Percentiles rank a stretch among this genome's conserved stretches.
Conservation (phyloP, 2,888 invertebrate genomes). For the Ophraella communa region DNA sequence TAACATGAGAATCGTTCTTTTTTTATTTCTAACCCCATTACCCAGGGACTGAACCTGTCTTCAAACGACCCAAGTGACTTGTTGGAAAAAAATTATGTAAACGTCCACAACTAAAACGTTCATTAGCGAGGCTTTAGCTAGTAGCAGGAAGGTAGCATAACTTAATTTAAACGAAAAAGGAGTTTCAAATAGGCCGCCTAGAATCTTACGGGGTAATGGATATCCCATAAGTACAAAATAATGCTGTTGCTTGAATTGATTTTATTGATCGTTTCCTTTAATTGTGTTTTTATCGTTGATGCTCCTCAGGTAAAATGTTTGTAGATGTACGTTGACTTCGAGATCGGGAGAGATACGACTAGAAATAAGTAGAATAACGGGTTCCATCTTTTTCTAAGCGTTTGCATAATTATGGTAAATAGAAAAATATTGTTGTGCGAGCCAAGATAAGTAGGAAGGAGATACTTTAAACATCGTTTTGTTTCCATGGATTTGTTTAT, state of each 20-base stretch:
- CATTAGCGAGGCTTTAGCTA: slow-evolving; percentile 30
- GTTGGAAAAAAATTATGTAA: slow-evolving; percentile 30
- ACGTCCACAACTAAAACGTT: slow-evolving; percentile 24
- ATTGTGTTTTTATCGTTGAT: slow-evolving; percentile 31
- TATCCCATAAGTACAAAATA: slow-evolving; percentile 37
- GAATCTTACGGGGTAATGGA: slow-evolving; percentile 33
- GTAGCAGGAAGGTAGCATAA: slow-evolving; percentile 35
- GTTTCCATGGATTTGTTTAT: too few species aligned
- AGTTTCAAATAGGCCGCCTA: slow-evolving; percentile 35
- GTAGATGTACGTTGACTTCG: slow-evolving; percentile 27
- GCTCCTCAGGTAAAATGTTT: slow-evolving; percentile 21
- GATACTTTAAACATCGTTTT: too few species aligned
- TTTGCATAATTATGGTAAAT: too few species aligned
- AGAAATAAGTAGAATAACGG: background rate
- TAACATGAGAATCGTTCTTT: slow-evolving; percentile 12
- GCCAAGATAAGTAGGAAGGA: too few species aligned
- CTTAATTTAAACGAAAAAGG: slow-evolving; percentile 41
- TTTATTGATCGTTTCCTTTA: slow-evolving; percentile 36
- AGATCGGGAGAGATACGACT: slow-evolving; percentile 19
- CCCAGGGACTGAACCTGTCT: slow-evolving; percentile 27
- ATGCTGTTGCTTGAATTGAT: slow-evolving; percentile 39
- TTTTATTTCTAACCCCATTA: slow-evolving; percentile 6
- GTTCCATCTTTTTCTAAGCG: too few species aligned
- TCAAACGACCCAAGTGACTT: slow-evolving; percentile 10
- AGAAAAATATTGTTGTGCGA: too few species aligned